Conservation (phyloP, 2,888 invertebrate species). For the Hypercompe scribonia region DNA sequence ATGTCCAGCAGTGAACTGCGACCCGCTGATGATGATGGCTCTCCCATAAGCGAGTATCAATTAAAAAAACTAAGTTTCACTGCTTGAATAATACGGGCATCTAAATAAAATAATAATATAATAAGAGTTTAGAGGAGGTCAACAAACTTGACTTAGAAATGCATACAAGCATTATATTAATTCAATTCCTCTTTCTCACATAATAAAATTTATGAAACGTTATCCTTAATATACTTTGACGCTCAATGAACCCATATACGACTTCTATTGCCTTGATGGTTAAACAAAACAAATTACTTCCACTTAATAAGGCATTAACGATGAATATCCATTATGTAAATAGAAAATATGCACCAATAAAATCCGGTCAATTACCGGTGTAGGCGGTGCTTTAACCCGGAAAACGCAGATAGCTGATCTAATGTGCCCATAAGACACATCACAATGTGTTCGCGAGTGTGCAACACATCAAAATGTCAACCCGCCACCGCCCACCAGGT, state of each 20-base stretch:
- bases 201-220: constrained; percentile 25
- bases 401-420: constrained; percentile 32
- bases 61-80: too few species aligned
- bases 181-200: constrained; percentile 38
- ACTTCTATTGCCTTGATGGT: background rate
- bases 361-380: constrained; percentile 30
- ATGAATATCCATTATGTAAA: background rate
- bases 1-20: too few species aligned
- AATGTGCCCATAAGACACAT: constrained; percentile 31
- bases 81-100: background rate
- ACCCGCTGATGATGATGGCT: too few species aligned
- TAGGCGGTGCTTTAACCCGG: constrained; percentile 34
- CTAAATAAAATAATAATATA: background rate
- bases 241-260: background rate
- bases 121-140: background rate
- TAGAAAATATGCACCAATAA: constrained; percentile 13
- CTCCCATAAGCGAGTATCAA: too few species aligned
- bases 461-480: constrained; percentile 64
- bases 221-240: constrained; percentile 16
- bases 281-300: background rate
- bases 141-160: constrained; percentile 17
- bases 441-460: constrained; percentile 48
- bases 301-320: background rate
- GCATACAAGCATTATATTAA: constrained; percentile 38
- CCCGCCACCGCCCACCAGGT: constrained; percentile 55